Conservation (phyloP, 2,888 invertebrate genomes). For the Scelioninae gen. 1 region DNA sequence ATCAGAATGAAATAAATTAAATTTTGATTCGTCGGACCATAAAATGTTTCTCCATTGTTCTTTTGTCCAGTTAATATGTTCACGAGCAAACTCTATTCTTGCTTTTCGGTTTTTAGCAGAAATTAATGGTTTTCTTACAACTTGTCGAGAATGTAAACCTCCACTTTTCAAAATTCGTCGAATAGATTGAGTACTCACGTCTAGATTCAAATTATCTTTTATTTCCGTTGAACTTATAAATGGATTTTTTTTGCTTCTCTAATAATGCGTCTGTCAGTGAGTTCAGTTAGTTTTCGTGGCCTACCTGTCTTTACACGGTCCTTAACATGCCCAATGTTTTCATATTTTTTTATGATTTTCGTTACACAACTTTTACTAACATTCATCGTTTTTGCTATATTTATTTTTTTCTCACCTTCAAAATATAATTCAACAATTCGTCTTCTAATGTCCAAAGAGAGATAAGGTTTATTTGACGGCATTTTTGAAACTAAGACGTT, state of each 20-base stretch:
- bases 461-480: constrained; percentile 11
- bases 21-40: constrained; percentile 17
- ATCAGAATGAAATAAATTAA: constrained; percentile 3
- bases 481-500: constrained; percentile 15
- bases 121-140: constrained; percentile 23
- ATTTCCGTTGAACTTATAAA: constrained; percentile 17
- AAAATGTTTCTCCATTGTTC: not conserved
- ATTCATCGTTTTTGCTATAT: constrained; percentile 4
- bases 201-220: constrained; percentile 16
- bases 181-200: constrained; percentile 14
- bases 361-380: constrained; percentile 16
- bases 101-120: constrained; percentile 21
- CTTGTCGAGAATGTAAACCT: constrained; percentile 14
- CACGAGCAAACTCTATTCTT: constrained; percentile 3
- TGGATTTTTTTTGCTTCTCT: constrained; percentile 17
- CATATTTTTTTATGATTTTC: constrained; percentile 27
- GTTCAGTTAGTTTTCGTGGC: not conserved
- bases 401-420: constrained; percentile 13
- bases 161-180: not conserved
- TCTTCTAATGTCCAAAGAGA: constrained; percentile 6
- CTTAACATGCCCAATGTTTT: constrained; percentile 19
- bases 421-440: constrained; percentile 14
- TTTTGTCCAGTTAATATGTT: constrained; percentile 18
- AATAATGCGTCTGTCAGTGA: constrained; percentile 1
- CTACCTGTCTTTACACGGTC: constrained; percentile 2